phyloP scores from a whole-genome alignment of 1,140 invertebrate species.

The Hypsibius dujardini region DNA sequence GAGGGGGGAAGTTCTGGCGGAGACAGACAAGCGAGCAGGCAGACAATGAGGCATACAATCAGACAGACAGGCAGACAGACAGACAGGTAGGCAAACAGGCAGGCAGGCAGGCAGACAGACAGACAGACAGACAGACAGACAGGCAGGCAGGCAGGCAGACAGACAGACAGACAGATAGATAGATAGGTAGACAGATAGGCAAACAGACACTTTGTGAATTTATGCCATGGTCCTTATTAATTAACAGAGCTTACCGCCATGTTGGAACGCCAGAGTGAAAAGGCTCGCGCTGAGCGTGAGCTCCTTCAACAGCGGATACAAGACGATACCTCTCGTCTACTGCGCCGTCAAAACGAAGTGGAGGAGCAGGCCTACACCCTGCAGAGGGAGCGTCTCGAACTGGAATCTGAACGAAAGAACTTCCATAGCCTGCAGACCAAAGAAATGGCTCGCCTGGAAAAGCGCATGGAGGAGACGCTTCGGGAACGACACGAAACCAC shows the following conservation, averaged over 20 bases:
- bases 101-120: background rate
- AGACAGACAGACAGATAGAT: background rate
- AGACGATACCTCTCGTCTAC: background rate
- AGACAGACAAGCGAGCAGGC: no score
- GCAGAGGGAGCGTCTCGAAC: background rate
- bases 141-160: background rate
- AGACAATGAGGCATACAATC: background rate
- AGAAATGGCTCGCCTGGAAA: background rate
- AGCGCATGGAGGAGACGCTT: conserved; percentile 6
- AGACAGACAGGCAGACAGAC: background rate
- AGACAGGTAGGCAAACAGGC: background rate
- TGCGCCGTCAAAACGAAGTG: background rate
- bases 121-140: background rate
- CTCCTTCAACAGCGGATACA: background rate
- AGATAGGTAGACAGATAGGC: background rate
- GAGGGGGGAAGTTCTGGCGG: background rate
- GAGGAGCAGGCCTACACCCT: conserved; percentile 9
- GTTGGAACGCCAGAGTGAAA: background rate
- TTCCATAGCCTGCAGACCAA: background rate
- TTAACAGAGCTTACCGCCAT: background rate
- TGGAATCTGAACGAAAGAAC: background rate
- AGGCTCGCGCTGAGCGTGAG: background rate
- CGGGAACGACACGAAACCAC: background rate
- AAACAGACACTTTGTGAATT: background rate
- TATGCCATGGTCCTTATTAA: background rate